Evolutionary conservation across 2,888 invertebrate genomes (phyloP).

Genomic region (Ophion costatus): DNA sequence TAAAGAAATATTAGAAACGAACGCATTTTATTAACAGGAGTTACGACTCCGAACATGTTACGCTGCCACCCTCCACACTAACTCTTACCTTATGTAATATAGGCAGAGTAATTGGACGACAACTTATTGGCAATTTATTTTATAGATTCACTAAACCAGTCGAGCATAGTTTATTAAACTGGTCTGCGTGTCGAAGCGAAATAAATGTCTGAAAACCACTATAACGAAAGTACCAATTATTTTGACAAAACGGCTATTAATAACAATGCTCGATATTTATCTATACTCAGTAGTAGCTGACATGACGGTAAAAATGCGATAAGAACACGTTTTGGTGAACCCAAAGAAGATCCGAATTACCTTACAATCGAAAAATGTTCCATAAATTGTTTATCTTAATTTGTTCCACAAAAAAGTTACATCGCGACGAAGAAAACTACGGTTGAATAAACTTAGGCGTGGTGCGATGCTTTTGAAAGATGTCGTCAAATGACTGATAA

Average conservation of each 20-base stretch:
- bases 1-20: constrained; percentile 77
- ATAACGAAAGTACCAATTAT: neutral
- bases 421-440: too few species aligned
- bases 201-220: neutral
- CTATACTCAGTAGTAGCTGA: neutral
- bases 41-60: constrained; percentile 72
- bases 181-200: neutral
- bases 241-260: neutral
- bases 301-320: neutral
- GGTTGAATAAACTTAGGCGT: neutral
- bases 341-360: neutral
- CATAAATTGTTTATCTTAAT: neutral
- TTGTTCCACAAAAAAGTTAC: neutral
- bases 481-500: too few species aligned
- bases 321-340: neutral
- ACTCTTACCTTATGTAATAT: constrained; percentile 6
- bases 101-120: constrained; percentile 7
- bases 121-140: constrained; percentile 10
- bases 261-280: neutral
- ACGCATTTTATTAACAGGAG: constrained; percentile 75
- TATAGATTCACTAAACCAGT: neutral
- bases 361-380: neutral
- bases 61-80: constrained; percentile 7
- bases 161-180: neutral
- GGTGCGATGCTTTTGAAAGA: neutral